Evolutionary conservation across 2,797 vertebrate species (phyloP).

Genomic region (Clamator glandarius): DNA sequence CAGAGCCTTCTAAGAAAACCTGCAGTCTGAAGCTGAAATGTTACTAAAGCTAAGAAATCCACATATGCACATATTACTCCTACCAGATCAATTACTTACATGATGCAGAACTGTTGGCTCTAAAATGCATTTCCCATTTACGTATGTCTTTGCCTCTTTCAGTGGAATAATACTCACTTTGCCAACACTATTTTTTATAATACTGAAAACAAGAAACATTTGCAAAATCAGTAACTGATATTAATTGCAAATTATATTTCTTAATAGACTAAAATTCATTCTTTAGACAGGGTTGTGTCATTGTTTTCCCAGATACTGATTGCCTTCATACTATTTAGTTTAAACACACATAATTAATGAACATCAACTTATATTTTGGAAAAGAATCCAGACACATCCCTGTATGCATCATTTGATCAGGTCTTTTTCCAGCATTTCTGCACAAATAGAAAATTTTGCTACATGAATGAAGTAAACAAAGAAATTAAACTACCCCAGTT

Average conservation of each 20-base stretch:
- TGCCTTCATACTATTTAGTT: neutral
- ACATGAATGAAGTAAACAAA: neutral
- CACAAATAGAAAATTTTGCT: neutral
- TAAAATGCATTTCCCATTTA: constrained; percentile 89
- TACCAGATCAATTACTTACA: constrained; percentile 77
- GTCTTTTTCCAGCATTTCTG: neutral
- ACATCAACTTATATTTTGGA: neutral
- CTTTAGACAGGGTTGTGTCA: neutral
- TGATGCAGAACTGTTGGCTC: constrained; percentile 88
- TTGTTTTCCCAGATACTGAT: neutral
- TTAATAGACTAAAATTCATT: neutral
- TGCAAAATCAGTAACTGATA: neutral
- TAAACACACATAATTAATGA: neutral
- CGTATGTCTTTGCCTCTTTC: constrained; percentile 88
- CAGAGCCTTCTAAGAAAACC: neutral
- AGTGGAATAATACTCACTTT: constrained; percentile 85
- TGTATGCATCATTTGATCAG: neutral
- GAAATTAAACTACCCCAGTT: neutral
- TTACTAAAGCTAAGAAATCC: neutral
- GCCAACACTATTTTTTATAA: constrained; percentile 83
- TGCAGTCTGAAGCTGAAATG: neutral
- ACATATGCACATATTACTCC: neutral
- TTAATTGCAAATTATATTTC: neutral
- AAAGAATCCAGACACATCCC: neutral
- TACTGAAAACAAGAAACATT: constrained; percentile 75